phyloP scores from a whole-genome alignment of 37 sponge, comb jelly and placozoan genomes.

The Beroe forskalii region DNA sequence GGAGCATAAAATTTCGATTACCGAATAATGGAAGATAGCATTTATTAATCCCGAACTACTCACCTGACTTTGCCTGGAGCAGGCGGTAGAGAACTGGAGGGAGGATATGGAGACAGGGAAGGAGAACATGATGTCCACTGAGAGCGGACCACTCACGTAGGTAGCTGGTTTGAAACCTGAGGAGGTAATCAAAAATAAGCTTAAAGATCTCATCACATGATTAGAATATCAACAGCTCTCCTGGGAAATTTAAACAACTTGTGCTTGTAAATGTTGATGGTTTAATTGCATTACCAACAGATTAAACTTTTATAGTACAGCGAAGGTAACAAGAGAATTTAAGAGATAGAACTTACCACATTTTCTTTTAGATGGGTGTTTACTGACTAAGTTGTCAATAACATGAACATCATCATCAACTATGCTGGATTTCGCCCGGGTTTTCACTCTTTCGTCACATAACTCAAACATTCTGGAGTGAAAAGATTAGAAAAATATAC shows the following conservation, averaged over 20 bases:
- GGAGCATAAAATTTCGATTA: too few relatives aligned
- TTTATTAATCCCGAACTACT: too few relatives aligned
- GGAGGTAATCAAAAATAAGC: background rate
- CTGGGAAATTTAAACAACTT: too few relatives aligned
- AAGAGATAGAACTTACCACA: background rate
- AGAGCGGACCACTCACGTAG: background rate
- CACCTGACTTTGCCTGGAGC: slow-evolving; percentile 21
- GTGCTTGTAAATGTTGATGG: too few relatives aligned
- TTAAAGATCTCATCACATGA: too few relatives aligned
- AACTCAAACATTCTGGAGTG: background rate
- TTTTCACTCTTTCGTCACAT: background rate
- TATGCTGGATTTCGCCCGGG: background rate
- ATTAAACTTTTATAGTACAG: too few relatives aligned
- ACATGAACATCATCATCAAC: slow-evolving; percentile 60
- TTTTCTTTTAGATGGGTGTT: background rate
- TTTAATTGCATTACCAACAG: too few relatives aligned
- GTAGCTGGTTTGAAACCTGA: slow-evolving; percentile 43
- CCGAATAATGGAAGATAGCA: too few relatives aligned
- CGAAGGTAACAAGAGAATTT: too few relatives aligned
- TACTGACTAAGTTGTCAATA: background rate
- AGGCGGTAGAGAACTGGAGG: slow-evolving; percentile 38
- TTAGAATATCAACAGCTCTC: too few relatives aligned
- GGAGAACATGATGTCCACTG: background rate
- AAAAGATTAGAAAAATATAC: background rate
- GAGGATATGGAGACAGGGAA: slow-evolving; percentile 1